These are phyloP conservation scores for Metellina segmentata DNA, from an alignment of 2,888 invertebrate species.

Conservation along the genomic window DNA sequence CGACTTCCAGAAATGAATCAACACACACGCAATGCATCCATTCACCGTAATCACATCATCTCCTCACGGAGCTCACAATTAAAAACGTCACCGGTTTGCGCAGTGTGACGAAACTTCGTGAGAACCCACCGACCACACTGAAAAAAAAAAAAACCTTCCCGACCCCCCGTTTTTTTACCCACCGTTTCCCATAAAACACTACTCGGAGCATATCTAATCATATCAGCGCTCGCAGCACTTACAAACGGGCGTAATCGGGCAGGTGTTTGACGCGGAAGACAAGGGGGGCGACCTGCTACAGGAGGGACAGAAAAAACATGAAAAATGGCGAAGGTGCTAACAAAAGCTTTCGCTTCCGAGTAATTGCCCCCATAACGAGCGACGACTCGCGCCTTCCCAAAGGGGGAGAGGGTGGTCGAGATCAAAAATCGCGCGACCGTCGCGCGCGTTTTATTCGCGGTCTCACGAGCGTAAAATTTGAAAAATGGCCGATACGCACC, in stretches of 20 bases:
- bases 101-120: neutral
- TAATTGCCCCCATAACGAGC: slow-evolving; percentile 46
- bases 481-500: slow-evolving; percentile 52
- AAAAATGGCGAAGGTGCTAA: slow-evolving; percentile 55
- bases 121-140: neutral
- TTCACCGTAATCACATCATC: neutral
- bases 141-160: neutral
- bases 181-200: neutral
- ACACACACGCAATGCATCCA: neutral
- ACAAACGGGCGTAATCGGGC: slow-evolving; percentile 12
- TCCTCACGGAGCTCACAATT: neutral
- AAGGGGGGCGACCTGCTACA: neutral
- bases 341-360: slow-evolving; percentile 54
- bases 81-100: neutral
- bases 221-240: slow-evolving; percentile 11
- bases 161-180: neutral
- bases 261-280: slow-evolving; percentile 38
- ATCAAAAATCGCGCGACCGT: slow-evolving; percentile 11
- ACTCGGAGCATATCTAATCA: slow-evolving; percentile 20
- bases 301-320: slow-evolving; percentile 28
- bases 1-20: neutral
- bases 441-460: slow-evolving; percentile 38
- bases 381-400: slow-evolving; percentile 35
- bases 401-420: neutral
- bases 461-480: slow-evolving; percentile 62